Base-by-base conservation (phyloP, 2,888 invertebrate genomes). In the Drosophila setosimentum region DNA sequence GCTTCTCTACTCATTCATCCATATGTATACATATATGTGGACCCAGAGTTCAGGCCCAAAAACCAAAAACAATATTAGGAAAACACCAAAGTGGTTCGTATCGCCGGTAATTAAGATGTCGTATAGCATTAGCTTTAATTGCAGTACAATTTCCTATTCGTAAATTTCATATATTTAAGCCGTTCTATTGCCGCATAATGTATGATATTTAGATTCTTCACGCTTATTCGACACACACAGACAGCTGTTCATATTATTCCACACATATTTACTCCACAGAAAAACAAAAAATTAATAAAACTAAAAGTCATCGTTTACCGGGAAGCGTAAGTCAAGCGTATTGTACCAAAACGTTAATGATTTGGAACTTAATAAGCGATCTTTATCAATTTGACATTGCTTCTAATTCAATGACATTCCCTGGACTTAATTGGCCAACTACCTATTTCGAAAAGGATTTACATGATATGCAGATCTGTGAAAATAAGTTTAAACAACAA, bases 351-450 rank as follows among this genome's bases (percentile, higher is more conserved):
- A 40, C 63, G 71, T 59, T 62, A 77, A 77, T 77, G 75, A 50
- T 21, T 29, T 75, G 76, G 69, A 77, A 79, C 75, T 48, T n/a
- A 6, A 49, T 4, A n/a, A 16, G n/a, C 27, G 73, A 74, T 78
- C 32, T 51, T 57, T 37, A 67, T 57, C 62, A 37, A 10, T 60
- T 42, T 18, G 24, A 18, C 18, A 37, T 63, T 50, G 16, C 29
- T 24, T 27, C 27, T 0, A 45, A 45, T 45, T 27, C 27, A 54
- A 54, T 54, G 30, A 30, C 24, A 58, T 13, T 8, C 49, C n/a
- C 6, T 16, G 5, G 33, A n/a, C 13, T 54, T 10, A 18, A 21
- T 18, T 27, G 35, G 24, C 24, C 24, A 45, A 24, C 45, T 27
- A 29, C 6, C 0, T 8, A n/a, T 13, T 40, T n/a, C 2, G 6